phyloP scores from a whole-genome alignment of 2,113 vertebrate genomes.

The Perca flavescens region DNA sequence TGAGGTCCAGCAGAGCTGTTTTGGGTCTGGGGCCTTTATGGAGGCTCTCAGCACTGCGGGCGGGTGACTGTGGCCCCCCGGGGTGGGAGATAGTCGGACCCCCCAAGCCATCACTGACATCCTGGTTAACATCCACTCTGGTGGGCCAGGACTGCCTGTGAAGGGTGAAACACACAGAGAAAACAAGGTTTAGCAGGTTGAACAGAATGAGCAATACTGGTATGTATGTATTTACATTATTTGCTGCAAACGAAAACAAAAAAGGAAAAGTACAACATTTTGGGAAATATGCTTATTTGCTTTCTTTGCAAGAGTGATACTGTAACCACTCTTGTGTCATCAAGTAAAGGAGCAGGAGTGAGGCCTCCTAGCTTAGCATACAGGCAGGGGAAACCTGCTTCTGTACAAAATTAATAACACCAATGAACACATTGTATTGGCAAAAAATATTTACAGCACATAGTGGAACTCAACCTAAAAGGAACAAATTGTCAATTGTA shows the following conservation, averaged over 20 bases:
- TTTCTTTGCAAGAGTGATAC: neutral
- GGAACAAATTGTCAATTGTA: neutral
- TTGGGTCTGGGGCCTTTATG: constrained; percentile 94
- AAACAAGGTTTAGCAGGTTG: neutral
- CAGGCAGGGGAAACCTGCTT: no score
- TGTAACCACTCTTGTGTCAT: neutral
- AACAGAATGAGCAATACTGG: neutral
- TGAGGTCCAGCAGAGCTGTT: constrained; percentile 86
- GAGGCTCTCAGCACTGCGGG: constrained; percentile 91
- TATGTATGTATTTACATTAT: neutral
- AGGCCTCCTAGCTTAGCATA: neutral
- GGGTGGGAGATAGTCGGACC: constrained; percentile 91
- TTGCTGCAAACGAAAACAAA: neutral
- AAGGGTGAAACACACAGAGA: constrained; percentile 21
- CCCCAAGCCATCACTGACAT: constrained; percentile 94
- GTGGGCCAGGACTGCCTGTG: constrained; percentile 97
- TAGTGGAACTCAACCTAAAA: neutral
- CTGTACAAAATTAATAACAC: no score
- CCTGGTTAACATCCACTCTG: constrained; percentile 95
- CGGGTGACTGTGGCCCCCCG: constrained; percentile 91
- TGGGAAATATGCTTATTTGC: neutral
- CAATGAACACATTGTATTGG: neutral
- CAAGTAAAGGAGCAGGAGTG: neutral
- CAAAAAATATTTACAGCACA: neutral
- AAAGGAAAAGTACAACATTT: neutral